Conservation (phyloP, 2,797 vertebrate species). For the Eulemur coronatus region DNA sequence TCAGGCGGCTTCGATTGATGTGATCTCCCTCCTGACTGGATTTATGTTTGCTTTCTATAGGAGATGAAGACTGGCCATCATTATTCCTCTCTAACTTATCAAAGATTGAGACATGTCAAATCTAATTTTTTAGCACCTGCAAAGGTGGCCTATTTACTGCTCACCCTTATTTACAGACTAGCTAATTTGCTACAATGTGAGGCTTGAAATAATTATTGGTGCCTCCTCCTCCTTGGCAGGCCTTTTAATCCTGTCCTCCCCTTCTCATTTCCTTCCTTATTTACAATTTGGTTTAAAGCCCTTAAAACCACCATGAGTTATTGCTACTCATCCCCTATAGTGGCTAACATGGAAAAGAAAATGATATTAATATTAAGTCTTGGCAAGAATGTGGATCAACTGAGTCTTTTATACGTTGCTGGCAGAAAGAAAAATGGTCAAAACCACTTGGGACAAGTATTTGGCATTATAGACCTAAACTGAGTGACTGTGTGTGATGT, state of each 20-base stretch:
- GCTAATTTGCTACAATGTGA: background rate
- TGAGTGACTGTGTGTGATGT: background rate
- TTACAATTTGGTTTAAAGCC: background rate
- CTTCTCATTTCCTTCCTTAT: fast-evolving
- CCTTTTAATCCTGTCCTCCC: background rate
- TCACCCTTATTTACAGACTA: background rate
- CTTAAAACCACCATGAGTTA: background rate
- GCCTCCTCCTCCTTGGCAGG: no score
- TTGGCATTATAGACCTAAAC: background rate
- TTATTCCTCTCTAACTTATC: background rate
- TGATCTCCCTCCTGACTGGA: background rate
- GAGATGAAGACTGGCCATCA: background rate
- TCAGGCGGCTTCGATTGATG: background rate
- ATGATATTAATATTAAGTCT: background rate
- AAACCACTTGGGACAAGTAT: background rate
- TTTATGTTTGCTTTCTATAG: background rate
- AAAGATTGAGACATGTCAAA: background rate
- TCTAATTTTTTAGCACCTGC: background rate
- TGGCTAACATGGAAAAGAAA: background rate
- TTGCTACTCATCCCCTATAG: background rate
- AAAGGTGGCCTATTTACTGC: background rate
- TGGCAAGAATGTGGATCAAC: background rate
- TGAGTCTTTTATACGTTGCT: background rate
- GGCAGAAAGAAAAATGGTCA: background rate
- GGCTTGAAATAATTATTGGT: background rate